Evolutionary conservation across 2,797 vertebrate species (phyloP).

Genomic region (Falco rusticolus): DNA sequence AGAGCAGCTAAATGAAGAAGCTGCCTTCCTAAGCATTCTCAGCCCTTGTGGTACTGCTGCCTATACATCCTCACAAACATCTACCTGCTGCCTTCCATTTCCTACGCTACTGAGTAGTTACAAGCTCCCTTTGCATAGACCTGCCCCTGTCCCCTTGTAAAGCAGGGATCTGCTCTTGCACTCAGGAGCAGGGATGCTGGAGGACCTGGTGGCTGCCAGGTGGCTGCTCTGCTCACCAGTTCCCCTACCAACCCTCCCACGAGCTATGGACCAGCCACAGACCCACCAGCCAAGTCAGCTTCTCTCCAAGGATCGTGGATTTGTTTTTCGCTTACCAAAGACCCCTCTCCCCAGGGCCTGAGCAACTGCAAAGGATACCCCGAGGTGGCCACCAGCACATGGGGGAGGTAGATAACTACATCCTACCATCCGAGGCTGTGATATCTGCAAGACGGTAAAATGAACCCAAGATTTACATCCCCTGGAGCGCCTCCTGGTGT

Average conservation of each 20-base stretch:
- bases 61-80: neutral
- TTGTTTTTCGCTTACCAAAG: neutral
- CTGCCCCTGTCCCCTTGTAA: neutral
- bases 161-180: neutral
- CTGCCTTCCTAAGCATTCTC: neutral
- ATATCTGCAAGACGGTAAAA: fast-evolving
- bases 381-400: fast-evolving
- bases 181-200: neutral
- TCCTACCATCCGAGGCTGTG: fast-evolving
- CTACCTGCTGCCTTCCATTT: neutral
- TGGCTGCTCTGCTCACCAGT: neutral
- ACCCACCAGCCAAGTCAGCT: neutral
- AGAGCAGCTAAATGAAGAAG: neutral
- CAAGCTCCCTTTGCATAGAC: no score
- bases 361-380: fast-evolving
- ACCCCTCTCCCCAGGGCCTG: neutral
- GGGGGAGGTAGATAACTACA: fast-evolving
- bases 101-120: neutral
- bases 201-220: neutral
- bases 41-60: neutral
- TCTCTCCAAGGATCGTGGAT: neutral
- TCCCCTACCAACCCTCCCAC: neutral
- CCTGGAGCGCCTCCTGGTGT: slow-evolving; percentile 57
- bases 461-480: neutral
- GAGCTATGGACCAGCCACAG: neutral